These are phyloP conservation scores for Nymphalis c-album DNA, from an alignment of 2,888 invertebrate species.

Conservation along the genomic window DNA sequence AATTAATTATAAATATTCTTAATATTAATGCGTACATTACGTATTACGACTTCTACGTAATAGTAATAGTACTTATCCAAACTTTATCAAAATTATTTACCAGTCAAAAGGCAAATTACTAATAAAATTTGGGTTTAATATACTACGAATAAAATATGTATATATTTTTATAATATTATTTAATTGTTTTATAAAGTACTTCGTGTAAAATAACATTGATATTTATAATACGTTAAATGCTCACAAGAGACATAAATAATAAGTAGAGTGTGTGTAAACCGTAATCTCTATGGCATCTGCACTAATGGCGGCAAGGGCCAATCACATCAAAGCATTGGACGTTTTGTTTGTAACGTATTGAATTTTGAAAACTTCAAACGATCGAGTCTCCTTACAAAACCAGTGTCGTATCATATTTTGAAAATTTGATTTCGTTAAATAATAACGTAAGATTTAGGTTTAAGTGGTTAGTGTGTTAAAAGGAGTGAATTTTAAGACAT, in stretches of 20 bases:
- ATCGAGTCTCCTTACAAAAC: slow-evolving; percentile 23
- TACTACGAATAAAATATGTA: background rate
- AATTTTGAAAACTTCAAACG: slow-evolving; percentile 41
- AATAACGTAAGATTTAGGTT: background rate
- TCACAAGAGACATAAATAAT: background rate
- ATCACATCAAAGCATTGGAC: slow-evolving; percentile 33
- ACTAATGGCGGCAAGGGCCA: slow-evolving; percentile 21
- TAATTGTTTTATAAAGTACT: no score
- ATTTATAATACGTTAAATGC: no score
- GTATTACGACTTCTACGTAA: no score
- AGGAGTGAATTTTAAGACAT: slow-evolving; percentile 19
- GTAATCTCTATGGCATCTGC: background rate
- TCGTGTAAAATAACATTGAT: no score
- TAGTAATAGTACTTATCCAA: no score
- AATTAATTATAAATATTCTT: no score
- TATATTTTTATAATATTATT: no score
- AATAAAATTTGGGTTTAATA: background rate
- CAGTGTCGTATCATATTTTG: slow-evolving; percentile 13
- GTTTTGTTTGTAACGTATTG: slow-evolving; percentile 41
- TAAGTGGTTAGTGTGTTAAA: slow-evolving; percentile 15
- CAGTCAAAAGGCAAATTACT: background rate
- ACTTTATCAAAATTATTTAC: background rate
- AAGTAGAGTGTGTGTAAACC: no score
- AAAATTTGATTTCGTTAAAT: slow-evolving; percentile 11
- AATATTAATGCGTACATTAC: no score